Conservation (phyloP, 2,888 invertebrate species). For the Parnassius smintheus region DNA sequence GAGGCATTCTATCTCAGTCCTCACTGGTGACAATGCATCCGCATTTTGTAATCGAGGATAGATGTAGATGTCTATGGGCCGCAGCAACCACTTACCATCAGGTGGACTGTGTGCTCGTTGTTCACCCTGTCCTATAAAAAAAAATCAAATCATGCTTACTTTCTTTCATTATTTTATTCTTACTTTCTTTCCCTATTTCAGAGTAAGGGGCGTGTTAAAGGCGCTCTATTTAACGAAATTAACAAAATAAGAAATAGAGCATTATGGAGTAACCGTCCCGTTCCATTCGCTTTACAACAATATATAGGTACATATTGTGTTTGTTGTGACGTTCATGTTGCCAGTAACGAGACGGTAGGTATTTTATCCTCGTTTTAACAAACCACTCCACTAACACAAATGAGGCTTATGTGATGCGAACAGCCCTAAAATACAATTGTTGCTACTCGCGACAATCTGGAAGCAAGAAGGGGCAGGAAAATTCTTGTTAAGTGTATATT, state of each 20-base stretch:
- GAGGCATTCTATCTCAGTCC: too few species aligned
- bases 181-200: too few species aligned
- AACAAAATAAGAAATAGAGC: not conserved
- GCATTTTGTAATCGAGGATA: too few species aligned
- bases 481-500: not conserved
- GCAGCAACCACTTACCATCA: too few species aligned
- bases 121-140: too few species aligned
- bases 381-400: conserved; percentile 21
- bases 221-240: too few species aligned
- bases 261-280: not conserved
- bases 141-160: too few species aligned
- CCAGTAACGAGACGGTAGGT: conserved; percentile 11
- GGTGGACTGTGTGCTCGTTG: too few species aligned
- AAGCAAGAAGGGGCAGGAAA: conserved; percentile 2
- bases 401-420: conserved; percentile 16
- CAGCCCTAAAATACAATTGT: conserved; percentile 19
- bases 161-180: too few species aligned
- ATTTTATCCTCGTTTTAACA: conserved; percentile 19
- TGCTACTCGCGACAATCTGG: conserved; percentile 12
- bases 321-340: conserved; percentile 10
- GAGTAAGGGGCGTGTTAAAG: too few species aligned
- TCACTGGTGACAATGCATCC: too few species aligned
- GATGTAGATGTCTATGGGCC: too few species aligned
- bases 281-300: not conserved
- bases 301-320: not conserved